Evolutionary conservation across 1,140 invertebrate genomes (phyloP).

Genomic region (Drosophila lacteicornis): DNA sequence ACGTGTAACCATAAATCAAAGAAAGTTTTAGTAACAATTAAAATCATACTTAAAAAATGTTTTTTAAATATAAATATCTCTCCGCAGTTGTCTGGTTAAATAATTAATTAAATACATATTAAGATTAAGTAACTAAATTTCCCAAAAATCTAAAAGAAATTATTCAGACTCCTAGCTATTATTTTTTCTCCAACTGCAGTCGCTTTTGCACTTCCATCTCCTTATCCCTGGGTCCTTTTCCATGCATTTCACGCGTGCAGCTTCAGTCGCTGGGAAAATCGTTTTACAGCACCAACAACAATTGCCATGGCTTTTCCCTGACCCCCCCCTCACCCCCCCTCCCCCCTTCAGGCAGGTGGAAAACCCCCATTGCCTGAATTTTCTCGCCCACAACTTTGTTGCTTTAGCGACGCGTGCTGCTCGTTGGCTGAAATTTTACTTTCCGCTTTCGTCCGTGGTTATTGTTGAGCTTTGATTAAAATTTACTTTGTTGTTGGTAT

Average conservation of each 20-base stretch:
- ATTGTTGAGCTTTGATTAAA: conserved; percentile 72
- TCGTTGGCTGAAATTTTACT: conserved; percentile 53
- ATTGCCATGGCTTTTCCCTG: conserved; percentile 21
- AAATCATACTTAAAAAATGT: no score
- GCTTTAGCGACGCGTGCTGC: conserved; percentile 51
- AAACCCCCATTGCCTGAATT: conserved; percentile 3
- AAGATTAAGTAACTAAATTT: no score
- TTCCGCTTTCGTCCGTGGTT: conserved; percentile 49
- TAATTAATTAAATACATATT: not conserved
- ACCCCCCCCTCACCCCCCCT: not conserved
- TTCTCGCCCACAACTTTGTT: conserved; percentile 60
- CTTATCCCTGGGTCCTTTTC: not conserved
- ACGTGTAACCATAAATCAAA: no score
- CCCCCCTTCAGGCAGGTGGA: conserved; percentile 8
- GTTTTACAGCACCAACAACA: conserved; percentile 44
- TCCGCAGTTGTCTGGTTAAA: no score
- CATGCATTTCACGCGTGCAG: conserved; percentile 57
- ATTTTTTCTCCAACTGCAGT: conserved; percentile 1
- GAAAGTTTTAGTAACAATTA: no score
- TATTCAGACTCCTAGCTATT: rapidly evolving
- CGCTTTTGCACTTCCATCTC: not conserved
- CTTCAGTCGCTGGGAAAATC: conserved; percentile 60
- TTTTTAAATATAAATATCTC: no score
- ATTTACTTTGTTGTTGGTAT: conserved; percentile 70
- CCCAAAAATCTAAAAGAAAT: not conserved